Base-by-base conservation (phyloP, 2,797 vertebrate species). In the Dallia pectoralis region DNA sequence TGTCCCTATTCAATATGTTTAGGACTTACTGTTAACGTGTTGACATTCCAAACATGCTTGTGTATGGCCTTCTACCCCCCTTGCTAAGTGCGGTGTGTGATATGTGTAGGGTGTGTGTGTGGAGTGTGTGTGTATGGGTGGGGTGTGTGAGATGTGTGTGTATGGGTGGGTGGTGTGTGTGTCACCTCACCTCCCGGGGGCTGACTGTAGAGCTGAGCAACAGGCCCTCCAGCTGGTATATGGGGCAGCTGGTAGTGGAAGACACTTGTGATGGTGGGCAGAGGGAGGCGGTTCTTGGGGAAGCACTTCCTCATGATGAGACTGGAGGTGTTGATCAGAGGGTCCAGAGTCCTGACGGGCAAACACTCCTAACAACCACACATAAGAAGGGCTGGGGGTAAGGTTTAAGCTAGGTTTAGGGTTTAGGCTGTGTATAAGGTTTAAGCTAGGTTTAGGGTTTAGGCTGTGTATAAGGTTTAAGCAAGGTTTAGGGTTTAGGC, bases 231-330 rank as follows among this genome's bases (percentile, higher is more conserved):
- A 68, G 91, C 87, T 73, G 96, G 95, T 44, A 97, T 89, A 67
- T 96, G 82, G 30, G 95, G 95, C 68, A 99, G 89, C 79, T 95
- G 93, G 87, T 95, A 95, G 72, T 92, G 93, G 86, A 96, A 97
- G 82, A 93, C 91, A 56, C 97, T 97, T 89, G 97, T 98, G 88
- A 99, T 97, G 25, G 96, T 99, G 80, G 95, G 95, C 75, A 99
- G 88, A 68, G 97, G 97, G 85, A 99, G 91, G 72, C 97, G 97
- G 85, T 99, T 99, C 93, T 99, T 99, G 59, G 98, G 98, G 87
- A 98, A 99, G 90, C 98, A 99, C 89, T 98, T 99, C 85, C 98
- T 96, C 98, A 99, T 99, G 89, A 99, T 97, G 69, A 99, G 90
- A 86, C 96, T 99, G 36, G 97, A 98, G 22, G 93, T 96, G 91